Evolutionary conservation across 2,797 vertebrate genomes (phyloP).

Genomic region (Enteromius viviparus): DNA sequence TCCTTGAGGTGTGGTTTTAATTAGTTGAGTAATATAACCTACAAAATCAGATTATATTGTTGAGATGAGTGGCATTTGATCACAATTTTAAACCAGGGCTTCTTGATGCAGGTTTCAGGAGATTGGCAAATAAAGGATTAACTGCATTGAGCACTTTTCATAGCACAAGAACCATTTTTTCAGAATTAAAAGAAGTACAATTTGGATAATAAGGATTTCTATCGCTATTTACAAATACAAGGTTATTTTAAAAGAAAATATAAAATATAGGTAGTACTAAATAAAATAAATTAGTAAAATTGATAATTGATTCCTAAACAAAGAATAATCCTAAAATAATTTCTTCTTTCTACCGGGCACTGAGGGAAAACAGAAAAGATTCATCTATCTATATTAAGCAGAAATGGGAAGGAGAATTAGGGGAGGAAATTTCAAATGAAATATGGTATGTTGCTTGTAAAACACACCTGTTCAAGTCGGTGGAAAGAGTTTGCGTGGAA

Average conservation of each 20-base stretch:
- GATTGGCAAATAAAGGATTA: no score
- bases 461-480: no score
- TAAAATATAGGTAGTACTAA: background rate
- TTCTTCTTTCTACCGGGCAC: no score
- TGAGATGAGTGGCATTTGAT: background rate
- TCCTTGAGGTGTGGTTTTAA: background rate
- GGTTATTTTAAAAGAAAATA: background rate
- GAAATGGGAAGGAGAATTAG: no score
- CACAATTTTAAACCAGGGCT: background rate
- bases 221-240: background rate
- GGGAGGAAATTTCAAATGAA: no score
- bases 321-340: no score
- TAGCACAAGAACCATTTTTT: background rate
- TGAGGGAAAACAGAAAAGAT: no score
- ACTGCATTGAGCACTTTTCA: background rate
- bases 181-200: background rate
- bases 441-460: no score
- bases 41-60: background rate
- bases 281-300: background rate
- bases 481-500: no score
- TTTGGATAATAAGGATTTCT: background rate
- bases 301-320: background rate
- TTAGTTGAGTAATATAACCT: background rate
- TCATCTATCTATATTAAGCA: no score
- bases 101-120: no score